These are phyloP conservation scores for Siniperca scherzeri DNA, from an alignment of 2,797 vertebrate species.

Conservation along the genomic window DNA sequence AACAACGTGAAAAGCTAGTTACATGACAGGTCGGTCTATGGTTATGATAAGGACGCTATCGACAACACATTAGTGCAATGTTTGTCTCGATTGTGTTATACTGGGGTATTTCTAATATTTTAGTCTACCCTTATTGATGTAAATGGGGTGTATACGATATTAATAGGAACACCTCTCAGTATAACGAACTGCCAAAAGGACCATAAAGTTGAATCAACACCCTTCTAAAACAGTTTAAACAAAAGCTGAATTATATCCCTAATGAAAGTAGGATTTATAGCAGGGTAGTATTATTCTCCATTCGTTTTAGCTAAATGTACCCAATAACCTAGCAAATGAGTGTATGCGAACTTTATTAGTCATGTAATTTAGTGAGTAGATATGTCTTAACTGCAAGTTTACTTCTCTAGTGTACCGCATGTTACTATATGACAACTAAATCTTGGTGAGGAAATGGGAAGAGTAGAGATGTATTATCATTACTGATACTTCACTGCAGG, in stretches of 20 bases:
- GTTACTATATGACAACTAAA: neutral
- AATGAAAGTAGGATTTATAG: neutral
- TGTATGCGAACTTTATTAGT: neutral
- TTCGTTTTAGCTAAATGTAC: neutral
- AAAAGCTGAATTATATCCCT: neutral
- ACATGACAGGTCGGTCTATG: neutral
- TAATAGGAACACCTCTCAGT: too few relatives aligned
- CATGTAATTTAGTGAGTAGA: neutral
- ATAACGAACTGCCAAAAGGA: neutral
- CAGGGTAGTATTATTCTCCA: neutral
- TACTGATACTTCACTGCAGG: neutral
- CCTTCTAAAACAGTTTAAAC: neutral
- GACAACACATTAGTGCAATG: neutral
- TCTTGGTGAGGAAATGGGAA: neutral
- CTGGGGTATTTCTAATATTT: neutral
- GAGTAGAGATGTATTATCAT: neutral
- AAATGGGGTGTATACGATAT: neutral
- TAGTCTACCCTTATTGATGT: accelerated
- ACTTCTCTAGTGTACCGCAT: too few relatives aligned
- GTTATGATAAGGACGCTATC: neutral
- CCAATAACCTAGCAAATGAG: neutral
- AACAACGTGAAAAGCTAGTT: neutral
- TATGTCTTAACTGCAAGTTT: too few relatives aligned
- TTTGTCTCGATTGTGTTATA: neutral
- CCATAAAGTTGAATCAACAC: neutral